Evolutionary conservation across 2,888 invertebrate genomes (phyloP).

Genomic region (Macaria liturata): DNA sequence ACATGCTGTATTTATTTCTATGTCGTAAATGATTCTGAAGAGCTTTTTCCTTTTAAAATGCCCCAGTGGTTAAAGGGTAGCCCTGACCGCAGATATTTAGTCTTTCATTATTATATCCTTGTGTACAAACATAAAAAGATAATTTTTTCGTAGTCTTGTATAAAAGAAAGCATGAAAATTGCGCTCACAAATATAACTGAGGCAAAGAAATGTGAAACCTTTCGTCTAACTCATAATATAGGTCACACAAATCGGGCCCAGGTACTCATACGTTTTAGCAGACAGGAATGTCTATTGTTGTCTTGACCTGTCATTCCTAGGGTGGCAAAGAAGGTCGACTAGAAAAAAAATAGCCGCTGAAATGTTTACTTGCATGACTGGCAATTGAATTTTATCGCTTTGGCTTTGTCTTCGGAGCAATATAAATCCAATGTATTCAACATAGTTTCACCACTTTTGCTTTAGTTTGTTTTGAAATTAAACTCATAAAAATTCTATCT

Average conservation of each 20-base stretch:
- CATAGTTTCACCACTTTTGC: too few relatives aligned
- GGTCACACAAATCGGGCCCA: constrained; percentile 49
- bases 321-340: constrained; percentile 30
- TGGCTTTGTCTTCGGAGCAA: not conserved
- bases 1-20: not conserved
- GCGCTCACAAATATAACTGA: constrained; percentile 26
- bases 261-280: constrained; percentile 57
- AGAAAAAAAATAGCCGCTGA: constrained; percentile 24
- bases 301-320: constrained; percentile 38
- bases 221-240: constrained; percentile 39
- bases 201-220: constrained; percentile 37
- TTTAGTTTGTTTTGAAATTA: too few relatives aligned
- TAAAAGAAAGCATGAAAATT: constrained; percentile 25
- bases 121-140: constrained; percentile 14
- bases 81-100: constrained; percentile 5
- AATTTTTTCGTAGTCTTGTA: constrained; percentile 6
- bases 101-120: constrained; percentile 5
- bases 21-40: not conserved
- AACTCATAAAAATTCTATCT: too few relatives aligned
- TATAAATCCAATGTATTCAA: not conserved
- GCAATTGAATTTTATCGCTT: constrained; percentile 8
- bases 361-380: constrained; percentile 14
- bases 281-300: constrained; percentile 52
- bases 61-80: constrained; percentile 2
- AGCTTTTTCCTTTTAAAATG: constrained; percentile 2